Percentiles rank a stretch among this genome's conserved stretches.
Conservation (phyloP, 92 coral and sea anemone genomes). For the Phymanthus crucifer region DNA sequence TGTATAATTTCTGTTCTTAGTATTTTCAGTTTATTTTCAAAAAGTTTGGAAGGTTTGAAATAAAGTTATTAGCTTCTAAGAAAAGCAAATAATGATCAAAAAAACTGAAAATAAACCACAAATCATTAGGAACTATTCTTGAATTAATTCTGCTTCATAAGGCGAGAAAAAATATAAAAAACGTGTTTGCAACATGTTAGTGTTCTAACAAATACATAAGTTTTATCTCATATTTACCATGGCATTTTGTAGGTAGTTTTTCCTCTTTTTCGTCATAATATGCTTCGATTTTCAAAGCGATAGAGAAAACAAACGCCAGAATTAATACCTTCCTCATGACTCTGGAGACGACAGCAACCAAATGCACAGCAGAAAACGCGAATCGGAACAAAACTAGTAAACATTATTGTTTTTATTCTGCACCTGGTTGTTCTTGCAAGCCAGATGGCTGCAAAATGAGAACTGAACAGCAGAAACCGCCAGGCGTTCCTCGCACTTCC, state of each 20-base stretch:
- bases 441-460: slow-evolving; percentile 22
- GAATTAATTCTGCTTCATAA: background rate
- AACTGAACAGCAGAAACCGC: background rate
- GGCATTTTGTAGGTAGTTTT: slow-evolving; percentile 86
- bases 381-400: background rate
- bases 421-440: slow-evolving; percentile 23
- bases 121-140: no score
- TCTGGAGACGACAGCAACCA: background rate
- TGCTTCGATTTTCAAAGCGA: slow-evolving; percentile 23
- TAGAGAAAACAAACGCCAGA: slow-evolving; percentile 29
- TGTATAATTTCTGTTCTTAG: no score
- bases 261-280: slow-evolving; percentile 64
- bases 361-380: slow-evolving; percentile 17
- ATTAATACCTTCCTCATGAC: slow-evolving; percentile 35
- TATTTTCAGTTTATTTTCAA: no score
- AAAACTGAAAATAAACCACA: background rate
- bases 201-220: no score
- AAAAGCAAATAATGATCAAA: background rate
- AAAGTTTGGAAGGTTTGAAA: no score
- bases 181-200: background rate
- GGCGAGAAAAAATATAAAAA: background rate
- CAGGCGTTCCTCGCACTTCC: slow-evolving; percentile 35
- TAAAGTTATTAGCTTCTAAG: no score
- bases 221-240: slow-evolving; percentile 49
- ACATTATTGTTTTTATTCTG: background rate